These are phyloP conservation scores for pig (Sus scrofa) DNA, from an alignment of 2,113 vertebrate species.

Conservation along the genomic window T2T-Sscrofa CM000812.6:198427001-198427500, in stretches of 20 bases:
- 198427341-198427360: no score
- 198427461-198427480: slow-evolving; percentile 25
- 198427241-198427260: no score
- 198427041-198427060: background rate
- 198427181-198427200: background rate
- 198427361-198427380: no score
- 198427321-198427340: no score
- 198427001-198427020: slow-evolving; percentile 36
- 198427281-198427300: no score
- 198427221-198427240: no score
- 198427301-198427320: no score
- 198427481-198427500: background rate
- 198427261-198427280: no score
- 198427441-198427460: background rate
- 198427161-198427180: background rate
- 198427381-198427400: no score
- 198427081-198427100: slow-evolving; percentile 2
- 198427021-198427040: background rate
- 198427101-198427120: background rate
- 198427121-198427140: background rate
- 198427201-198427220: background rate
- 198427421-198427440: background rate
- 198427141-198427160: background rate
- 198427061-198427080: background rate
- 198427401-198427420: no score